These are phyloP conservation scores for Drosophila maculinotata DNA, from an alignment of 2,888 invertebrate species.

Conservation along the genomic window DNA sequence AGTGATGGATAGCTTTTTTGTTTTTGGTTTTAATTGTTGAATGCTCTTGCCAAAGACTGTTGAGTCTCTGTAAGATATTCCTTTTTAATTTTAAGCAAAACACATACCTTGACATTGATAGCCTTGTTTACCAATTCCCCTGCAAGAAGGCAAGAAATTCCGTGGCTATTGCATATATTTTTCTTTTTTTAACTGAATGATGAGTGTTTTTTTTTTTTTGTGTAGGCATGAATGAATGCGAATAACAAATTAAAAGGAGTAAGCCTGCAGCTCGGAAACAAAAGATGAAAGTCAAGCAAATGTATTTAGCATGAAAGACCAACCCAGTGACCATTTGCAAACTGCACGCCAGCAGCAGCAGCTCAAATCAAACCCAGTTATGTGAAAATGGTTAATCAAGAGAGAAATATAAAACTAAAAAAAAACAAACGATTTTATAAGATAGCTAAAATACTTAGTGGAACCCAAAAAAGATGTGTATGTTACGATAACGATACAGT, in stretches of 20 bases:
- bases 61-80: constrained; percentile 48
- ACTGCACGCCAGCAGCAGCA: constrained; percentile 1
- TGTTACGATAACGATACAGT: constrained; percentile 46
- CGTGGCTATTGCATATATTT: constrained; percentile 83
- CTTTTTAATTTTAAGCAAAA: constrained; percentile 75
- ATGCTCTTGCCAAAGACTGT: constrained; percentile 39
- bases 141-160: constrained; percentile 88
- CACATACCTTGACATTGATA: constrained; percentile 97
- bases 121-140: constrained; percentile 98
- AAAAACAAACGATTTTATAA: constrained; percentile 42
- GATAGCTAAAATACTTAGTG: constrained; percentile 44
- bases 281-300: constrained; percentile 50
- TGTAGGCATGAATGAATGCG: constrained; percentile 49
- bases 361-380: constrained; percentile 30
- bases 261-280: constrained; percentile 37
- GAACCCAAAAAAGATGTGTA: constrained; percentile 27
- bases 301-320: constrained; percentile 46
- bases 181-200: constrained; percentile 72
- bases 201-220: constrained; percentile 48
- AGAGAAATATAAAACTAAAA: constrained; percentile 16
- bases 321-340: constrained; percentile 34
- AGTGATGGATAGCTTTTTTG: constrained; percentile 59
- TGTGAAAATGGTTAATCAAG: constrained; percentile 46
- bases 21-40: constrained; percentile 30
- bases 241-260: constrained; percentile 32